Percentiles rank a stretch among this genome's conserved stretches.
Conservation (phyloP, 2,113 vertebrate species). For the Phaethon lepturus region DNA sequence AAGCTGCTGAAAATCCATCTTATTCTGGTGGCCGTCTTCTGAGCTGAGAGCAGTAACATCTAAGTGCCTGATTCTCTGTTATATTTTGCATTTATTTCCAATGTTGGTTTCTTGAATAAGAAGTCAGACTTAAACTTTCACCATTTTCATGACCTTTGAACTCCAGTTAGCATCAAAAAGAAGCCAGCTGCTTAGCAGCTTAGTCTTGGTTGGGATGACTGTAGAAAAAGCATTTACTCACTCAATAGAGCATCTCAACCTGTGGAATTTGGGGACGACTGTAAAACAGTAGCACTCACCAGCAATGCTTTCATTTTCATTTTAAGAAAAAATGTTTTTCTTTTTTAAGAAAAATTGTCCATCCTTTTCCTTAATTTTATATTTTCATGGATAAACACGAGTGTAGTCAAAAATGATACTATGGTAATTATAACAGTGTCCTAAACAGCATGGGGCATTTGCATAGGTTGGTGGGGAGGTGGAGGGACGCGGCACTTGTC, state of each 20-base stretch:
- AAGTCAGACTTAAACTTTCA: neutral
- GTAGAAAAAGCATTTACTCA: neutral
- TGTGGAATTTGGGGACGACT: neutral
- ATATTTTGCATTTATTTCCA: neutral
- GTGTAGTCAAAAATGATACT: too few relatives aligned
- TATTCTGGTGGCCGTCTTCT: neutral
- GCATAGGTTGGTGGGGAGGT: neutral
- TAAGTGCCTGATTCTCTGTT: too few relatives aligned
- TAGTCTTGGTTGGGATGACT: neutral
- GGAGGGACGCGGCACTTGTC: neutral
- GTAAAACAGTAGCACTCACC: neutral
- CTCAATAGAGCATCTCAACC: neutral
- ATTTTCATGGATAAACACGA: neutral
- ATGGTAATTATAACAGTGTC: too few relatives aligned
- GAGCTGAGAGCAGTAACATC: neutral
- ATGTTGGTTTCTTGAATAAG: neutral
- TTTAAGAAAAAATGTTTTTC: neutral
- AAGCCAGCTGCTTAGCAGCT: neutral
- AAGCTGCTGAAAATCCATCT: neutral
- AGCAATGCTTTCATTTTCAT: neutral
- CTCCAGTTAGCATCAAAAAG: neutral
- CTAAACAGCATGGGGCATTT: neutral
- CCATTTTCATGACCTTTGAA: neutral
- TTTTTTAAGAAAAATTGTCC: neutral
- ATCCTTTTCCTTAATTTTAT: neutral